These are phyloP conservation scores for Smutsia temminckii DNA, from an alignment of 2,797 vertebrate genomes.

Conservation along the genomic window DNA sequence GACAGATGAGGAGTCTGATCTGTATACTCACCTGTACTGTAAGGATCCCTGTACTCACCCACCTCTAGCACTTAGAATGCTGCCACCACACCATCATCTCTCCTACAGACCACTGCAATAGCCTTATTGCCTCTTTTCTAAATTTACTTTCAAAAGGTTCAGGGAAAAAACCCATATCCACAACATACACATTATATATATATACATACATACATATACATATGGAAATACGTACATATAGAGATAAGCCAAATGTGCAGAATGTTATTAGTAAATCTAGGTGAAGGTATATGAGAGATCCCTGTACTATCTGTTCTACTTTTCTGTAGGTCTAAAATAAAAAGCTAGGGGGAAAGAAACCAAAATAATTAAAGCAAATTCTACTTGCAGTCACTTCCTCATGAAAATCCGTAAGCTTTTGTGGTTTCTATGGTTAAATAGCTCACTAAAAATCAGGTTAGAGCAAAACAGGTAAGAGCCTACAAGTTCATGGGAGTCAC, in stretches of 20 bases:
- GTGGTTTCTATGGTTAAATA: not conserved
- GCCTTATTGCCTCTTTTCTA: not conserved
- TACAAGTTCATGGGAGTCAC: not conserved
- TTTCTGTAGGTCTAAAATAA: not conserved
- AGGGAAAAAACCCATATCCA: not conserved
- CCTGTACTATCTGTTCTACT: not conserved
- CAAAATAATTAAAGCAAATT: not conserved
- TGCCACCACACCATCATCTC: not conserved
- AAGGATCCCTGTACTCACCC: not conserved
- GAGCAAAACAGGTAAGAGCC: not conserved
- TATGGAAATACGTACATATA: not conserved
- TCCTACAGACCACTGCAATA: not conserved
- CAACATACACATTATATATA: not conserved
- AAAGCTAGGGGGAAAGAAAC: not conserved
- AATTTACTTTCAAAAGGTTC: not conserved
- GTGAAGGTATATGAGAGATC: not conserved
- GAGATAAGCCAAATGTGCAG: not conserved
- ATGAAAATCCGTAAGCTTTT: not conserved
- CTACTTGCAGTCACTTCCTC: not conserved
- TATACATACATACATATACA: not conserved
- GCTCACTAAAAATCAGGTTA: not conserved
- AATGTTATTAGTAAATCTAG: not conserved
- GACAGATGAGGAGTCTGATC: not conserved
- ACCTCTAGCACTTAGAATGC: not conserved
- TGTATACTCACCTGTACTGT: not conserved